Evolutionary conservation across 2,888 invertebrate species (phyloP), one percentile per base, ranked within the genome.

Genomic region (Cataglyphis livida): DNA sequence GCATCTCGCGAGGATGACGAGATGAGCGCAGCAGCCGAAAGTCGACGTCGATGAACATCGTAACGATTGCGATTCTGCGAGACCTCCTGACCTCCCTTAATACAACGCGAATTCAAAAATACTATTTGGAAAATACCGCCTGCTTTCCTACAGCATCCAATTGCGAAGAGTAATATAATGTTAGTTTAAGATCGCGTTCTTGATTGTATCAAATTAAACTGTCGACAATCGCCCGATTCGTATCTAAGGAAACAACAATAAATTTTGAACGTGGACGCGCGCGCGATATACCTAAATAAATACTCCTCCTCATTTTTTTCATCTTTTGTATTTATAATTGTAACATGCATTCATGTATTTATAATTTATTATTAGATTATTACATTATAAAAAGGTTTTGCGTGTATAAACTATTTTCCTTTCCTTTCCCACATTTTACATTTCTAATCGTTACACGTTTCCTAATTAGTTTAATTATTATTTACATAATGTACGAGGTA

Each of bases 311-410:
- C 70, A 84, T 84, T 88, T 84, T 84, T 70, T 66, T 89, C 86
- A 86, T 79, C 82, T 2, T 84, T 90, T 88, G 86, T 88, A 86
- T 90, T 64, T 90, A 89, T 89, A 89, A 85, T 51, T 86, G 83
- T 90, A 86, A 87, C 68, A 83, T 83, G 81, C 83, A 84, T 87
- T 73, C 82, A 86, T 86, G 86, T 86, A 90, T 90, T 86, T 88
- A 88, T 89, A 89, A 89, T 90, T 89, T 90, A 89, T 90, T 90
- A 88, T 76, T 87, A 88, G 86, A 84, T 82, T 79, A 83, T 61
- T 75, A 70, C 75, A 85, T 79, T 78, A 48, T 78, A 81, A 68
- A 35, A 35, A 35, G 6, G 76, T 35, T 4, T 48, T 12, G 38
- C n/a, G 15, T 28, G 54, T 54, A 28, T 82, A 75, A 25, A 4